Conservation (phyloP, 2,113 vertebrate genomes). For the Cyanistes caeruleus region DNA sequence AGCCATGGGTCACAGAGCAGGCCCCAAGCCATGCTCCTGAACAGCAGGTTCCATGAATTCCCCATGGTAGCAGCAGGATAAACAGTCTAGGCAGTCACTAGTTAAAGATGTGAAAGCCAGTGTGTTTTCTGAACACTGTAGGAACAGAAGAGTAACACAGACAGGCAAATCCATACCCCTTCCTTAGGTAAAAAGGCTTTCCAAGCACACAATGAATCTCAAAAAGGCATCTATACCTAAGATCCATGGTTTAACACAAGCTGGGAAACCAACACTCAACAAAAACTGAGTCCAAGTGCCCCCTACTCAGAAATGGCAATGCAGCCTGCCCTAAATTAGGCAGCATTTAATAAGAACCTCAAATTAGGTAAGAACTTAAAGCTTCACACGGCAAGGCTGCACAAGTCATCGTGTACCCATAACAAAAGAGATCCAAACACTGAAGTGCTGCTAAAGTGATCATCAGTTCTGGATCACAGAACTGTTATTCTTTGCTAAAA, state of each 20-base stretch:
- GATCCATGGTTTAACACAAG: background rate
- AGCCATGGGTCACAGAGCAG: background rate
- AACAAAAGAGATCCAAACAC: background rate
- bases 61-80: background rate
- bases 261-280: background rate
- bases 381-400: background rate
- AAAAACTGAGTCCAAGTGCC: background rate
- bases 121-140: background rate
- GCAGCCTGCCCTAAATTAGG: background rate
- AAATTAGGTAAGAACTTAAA: conserved; percentile 9
- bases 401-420: rapidly evolving
- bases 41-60: background rate
- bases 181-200: background rate
- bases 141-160: background rate
- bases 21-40: background rate
- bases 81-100: background rate
- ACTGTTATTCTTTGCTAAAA: background rate
- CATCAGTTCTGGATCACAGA: background rate
- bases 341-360: background rate
- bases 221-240: background rate
- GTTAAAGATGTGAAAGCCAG: background rate
- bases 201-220: background rate
- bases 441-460: background rate
- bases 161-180: background rate
- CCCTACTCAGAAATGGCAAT: background rate